These are phyloP conservation scores for Andricus quercusramuli DNA, from an alignment of 2,888 invertebrate species.

Conservation along the genomic window DNA sequence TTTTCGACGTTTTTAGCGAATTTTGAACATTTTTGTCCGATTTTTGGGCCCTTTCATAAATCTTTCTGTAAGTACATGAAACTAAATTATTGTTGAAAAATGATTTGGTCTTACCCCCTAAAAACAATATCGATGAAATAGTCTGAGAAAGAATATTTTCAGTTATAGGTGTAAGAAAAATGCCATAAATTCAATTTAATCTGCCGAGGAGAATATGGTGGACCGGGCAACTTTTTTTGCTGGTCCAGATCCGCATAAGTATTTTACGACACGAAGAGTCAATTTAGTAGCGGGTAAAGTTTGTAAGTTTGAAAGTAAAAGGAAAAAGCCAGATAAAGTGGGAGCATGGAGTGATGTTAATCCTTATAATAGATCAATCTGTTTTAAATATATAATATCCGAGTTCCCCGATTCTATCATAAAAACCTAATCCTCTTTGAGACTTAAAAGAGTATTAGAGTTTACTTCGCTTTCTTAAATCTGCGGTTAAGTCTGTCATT, in stretches of 20 bases:
- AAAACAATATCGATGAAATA: not conserved
- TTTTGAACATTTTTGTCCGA: too few species aligned
- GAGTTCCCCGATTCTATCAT: not conserved
- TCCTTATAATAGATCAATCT: not conserved
- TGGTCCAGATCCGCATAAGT: constrained; percentile 33
- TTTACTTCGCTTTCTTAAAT: not conserved
- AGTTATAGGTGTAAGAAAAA: constrained; percentile 2
- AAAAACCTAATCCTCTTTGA: constrained; percentile 12
- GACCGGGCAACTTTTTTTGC: constrained; percentile 18
- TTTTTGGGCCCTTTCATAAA: too few species aligned
- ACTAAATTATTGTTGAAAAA: not conserved
- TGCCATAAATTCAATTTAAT: constrained; percentile 23
- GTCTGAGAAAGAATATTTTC: not conserved
- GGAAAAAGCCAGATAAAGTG: not conserved
- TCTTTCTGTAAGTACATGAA: too few species aligned
- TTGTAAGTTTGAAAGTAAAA: not conserved
- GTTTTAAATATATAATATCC: not conserved
- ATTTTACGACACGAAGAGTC: constrained; percentile 32
- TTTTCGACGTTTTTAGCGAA: too few species aligned
- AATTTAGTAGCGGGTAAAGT: constrained; percentile 19
- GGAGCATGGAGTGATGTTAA: not conserved
- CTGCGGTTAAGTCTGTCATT: not conserved
- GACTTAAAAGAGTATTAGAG: not conserved
- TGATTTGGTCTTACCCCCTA: not conserved
- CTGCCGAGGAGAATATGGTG: constrained; percentile 12